Evolutionary conservation across 2,113 vertebrate genomes (phyloP), one percentile per base, ranked within the genome.

Genomic region (Chionodraco myersi): DNA sequence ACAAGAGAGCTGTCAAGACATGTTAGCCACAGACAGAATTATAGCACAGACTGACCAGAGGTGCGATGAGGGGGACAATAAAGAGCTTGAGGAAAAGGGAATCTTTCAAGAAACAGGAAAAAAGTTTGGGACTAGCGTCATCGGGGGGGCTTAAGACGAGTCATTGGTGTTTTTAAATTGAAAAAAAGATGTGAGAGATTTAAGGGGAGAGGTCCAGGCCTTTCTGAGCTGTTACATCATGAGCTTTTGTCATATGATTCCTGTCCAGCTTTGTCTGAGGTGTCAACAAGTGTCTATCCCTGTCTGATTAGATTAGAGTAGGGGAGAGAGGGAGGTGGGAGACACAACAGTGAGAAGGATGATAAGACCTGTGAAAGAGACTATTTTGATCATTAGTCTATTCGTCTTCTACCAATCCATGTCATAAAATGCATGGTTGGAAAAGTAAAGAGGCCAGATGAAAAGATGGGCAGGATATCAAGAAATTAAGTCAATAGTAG

Each of bases 1-100:
- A 92, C 91, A 89, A 67, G 91, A 77, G 80, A 88, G 75, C 88
- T 92, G 90, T 92, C 91, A 90, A 66, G 87, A 85, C 69, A 66
- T 5, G 59, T 92, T 92, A 89, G 81, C 86, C 62, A 72, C 64
- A 84, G 82, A 48, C 82, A 91, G 88, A 90, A 78, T 90, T 89
- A 89, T 89, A 65, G 77, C 88, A 58, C 79, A 59, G 67, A 69
- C 72, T 77, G 81, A 77, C 66, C 86, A 90, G 74, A 90, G 85
- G 86, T 91, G 88, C 84, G 88, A 57, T 53, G 48, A 61, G 79
- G 68, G 74, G 72, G 34, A n/a, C 61, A 18, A 30, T 36, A 34
- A 80, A 52, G 51, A 36, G 59, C 26, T 51, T 30, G 73, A 49
- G 60, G 61, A 61, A 56, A 63, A 68, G 54, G 30, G 66, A 79